A percentile compares a stretch with the other conserved stretches of the same genome.
Conservation (phyloP, 37 sponge, comb jelly and placozoan species). For the Petrosia ficiformis region DNA sequence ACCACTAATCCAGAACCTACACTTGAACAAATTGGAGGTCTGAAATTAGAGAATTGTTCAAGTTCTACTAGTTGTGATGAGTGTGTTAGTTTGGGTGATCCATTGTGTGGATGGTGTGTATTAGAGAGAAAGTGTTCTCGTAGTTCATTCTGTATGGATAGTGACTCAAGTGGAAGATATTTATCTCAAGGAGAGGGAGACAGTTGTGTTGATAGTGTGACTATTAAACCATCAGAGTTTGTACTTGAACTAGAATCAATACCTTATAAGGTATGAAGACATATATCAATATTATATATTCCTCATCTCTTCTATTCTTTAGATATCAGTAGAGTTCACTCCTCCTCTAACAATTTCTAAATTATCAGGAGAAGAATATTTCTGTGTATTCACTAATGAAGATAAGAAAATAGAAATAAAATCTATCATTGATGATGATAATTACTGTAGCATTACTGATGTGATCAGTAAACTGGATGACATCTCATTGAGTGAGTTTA, state of each 20-base stretch:
- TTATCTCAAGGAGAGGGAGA: slow-evolving; percentile 6
- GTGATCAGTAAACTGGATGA: neutral
- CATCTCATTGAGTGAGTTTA: neutral
- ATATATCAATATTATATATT: neutral
- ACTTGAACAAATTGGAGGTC: slow-evolving; percentile 31
- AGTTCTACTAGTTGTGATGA: slow-evolving; percentile 26
- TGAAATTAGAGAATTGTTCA: slow-evolving; percentile 56
- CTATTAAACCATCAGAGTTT: slow-evolving; percentile 17
- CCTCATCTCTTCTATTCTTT: neutral
- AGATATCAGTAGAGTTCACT: slow-evolving; percentile 2
- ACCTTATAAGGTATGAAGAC: neutral
- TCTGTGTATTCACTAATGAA: slow-evolving; percentile 18
- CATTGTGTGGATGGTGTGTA: slow-evolving; percentile 91
- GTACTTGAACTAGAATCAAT: neutral
- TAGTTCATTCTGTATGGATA: slow-evolving; percentile 59
- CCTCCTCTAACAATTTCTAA: slow-evolving; percentile 19
- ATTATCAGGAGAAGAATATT: slow-evolving; percentile 11
- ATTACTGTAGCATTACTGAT: slow-evolving; percentile 26
- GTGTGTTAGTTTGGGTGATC: slow-evolving; percentile 43
- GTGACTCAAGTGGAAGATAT: slow-evolving; percentile 28
- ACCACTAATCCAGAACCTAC: neutral
- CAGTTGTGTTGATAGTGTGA: slow-evolving; percentile 6
- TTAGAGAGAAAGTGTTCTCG: slow-evolving; percentile 87
- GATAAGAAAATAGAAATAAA: neutral
- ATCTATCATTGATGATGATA: slow-evolving; percentile 7